phyloP scores from a whole-genome alignment of 2,888 invertebrate genomes.

The Mactromeris polynyma region DNA sequence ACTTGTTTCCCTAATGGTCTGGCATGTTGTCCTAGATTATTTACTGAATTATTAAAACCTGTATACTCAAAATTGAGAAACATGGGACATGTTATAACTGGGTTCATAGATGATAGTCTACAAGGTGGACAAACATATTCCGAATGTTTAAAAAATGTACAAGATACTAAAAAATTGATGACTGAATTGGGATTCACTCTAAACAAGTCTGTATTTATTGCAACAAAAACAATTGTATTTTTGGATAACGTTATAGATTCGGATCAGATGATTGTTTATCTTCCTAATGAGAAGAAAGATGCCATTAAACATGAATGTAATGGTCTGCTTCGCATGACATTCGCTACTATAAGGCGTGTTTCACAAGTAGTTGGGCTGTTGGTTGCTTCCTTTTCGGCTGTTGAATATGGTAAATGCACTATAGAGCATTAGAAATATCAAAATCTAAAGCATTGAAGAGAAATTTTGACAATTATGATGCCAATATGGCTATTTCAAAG shows the following conservation, averaged over 20 bases:
- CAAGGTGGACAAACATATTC: conserved; percentile 24
- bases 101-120: conserved; percentile 70
- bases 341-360: too few species aligned
- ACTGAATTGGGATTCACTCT: conserved; percentile 46
- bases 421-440: too few species aligned
- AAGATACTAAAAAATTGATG: conserved; percentile 30
- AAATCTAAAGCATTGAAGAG: too few species aligned
- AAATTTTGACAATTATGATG: too few species aligned
- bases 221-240: conserved; percentile 47
- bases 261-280: conserved; percentile 44
- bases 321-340: neutral
- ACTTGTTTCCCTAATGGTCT: conserved; percentile 59
- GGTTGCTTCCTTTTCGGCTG: too few species aligned
- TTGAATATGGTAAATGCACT: too few species aligned
- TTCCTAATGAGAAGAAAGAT: conserved; percentile 53
- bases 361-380: too few species aligned
- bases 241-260: conserved; percentile 64
- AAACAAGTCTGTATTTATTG: conserved; percentile 54
- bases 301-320: conserved; percentile 29
- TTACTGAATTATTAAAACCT: conserved; percentile 70
- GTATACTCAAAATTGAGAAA: conserved; percentile 59
- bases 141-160: conserved; percentile 42
- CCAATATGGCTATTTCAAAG: too few species aligned
- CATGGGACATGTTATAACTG: conserved; percentile 45
- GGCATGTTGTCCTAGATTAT: conserved; percentile 55